Evolutionary conservation across 2,797 vertebrate genomes (phyloP).

Genomic region (Stomatorhinus walkeri): DNA sequence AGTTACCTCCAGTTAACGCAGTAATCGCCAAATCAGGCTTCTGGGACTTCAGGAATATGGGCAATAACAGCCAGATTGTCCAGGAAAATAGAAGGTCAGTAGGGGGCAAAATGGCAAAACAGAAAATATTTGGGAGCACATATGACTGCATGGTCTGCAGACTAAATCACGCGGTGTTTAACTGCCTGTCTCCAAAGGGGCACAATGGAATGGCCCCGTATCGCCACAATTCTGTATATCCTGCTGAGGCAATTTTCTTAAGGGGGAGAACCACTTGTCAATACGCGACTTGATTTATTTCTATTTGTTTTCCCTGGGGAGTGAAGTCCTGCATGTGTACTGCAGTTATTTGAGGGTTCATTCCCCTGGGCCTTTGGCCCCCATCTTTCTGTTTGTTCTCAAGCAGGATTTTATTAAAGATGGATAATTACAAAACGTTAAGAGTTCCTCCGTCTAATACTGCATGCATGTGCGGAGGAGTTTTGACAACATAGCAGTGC

Average conservation of each 20-base stretch:
- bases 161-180: not conserved
- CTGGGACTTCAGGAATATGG: constrained; percentile 36
- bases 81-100: not conserved
- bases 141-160: not conserved
- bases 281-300: constrained; percentile 42
- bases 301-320: constrained; percentile 37
- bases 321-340: constrained; percentile 45
- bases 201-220: constrained; percentile 28
- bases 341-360: constrained; percentile 50
- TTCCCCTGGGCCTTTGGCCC: constrained; percentile 41
- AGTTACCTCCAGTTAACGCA: not conserved
- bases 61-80: constrained; percentile 34
- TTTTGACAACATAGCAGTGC: constrained; percentile 53
- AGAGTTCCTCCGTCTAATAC: constrained; percentile 36
- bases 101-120: not conserved
- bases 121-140: not conserved
- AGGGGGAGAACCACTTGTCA: constrained; percentile 30
- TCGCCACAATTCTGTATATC: constrained; percentile 24
- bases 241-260: constrained; percentile 33
- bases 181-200: not conserved
- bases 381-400: constrained; percentile 35
- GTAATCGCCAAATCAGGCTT: constrained; percentile 51
- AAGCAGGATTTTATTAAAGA: constrained; percentile 44
- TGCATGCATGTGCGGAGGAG: constrained; percentile 41
- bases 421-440: constrained; percentile 43